Evolutionary conservation across 2,113 vertebrate species (phyloP).

Genomic region (Sylvia atricapilla): DNA sequence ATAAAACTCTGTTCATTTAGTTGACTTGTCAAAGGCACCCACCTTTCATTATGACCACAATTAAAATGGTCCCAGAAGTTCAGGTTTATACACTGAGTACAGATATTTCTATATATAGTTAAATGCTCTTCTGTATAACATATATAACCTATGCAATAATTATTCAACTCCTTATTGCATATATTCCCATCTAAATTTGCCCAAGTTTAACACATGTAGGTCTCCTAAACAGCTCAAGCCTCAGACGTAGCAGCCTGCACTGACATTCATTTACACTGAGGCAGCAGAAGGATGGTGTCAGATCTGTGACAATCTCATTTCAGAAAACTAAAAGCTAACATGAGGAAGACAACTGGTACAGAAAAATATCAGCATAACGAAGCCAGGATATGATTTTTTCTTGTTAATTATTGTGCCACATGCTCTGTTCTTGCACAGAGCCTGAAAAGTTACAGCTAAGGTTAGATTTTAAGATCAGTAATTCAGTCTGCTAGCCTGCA

Average conservation of each 20-base stretch:
- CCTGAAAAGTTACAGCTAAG: not conserved
- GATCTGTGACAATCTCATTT: not conserved
- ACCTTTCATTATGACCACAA: not conserved
- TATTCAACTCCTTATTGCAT: not conserved
- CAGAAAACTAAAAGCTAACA: not conserved
- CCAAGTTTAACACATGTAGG: not conserved
- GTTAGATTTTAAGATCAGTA: not conserved
- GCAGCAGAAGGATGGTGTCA: not conserved
- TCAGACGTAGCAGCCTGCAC: not conserved
- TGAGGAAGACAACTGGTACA: not conserved
- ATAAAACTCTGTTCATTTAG: not conserved
- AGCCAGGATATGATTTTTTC: not conserved
- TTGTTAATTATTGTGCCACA: not conserved
- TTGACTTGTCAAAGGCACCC: not conserved
- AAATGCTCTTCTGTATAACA: not conserved
- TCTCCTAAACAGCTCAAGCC: not conserved
- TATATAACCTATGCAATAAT: not conserved
- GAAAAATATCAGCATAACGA: not conserved
- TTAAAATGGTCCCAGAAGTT: not conserved
- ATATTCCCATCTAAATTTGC: not conserved
- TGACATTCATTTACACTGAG: not conserved
- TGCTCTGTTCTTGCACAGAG: not conserved
- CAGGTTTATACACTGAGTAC: accelerated
- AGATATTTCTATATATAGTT: not conserved
- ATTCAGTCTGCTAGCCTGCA: not conserved